Percentiles rank a stretch among this genome's conserved stretches.
phyloP scores from a whole-genome alignment of 2,797 vertebrate species.

The Percopsis omiscomaycus region DNA sequence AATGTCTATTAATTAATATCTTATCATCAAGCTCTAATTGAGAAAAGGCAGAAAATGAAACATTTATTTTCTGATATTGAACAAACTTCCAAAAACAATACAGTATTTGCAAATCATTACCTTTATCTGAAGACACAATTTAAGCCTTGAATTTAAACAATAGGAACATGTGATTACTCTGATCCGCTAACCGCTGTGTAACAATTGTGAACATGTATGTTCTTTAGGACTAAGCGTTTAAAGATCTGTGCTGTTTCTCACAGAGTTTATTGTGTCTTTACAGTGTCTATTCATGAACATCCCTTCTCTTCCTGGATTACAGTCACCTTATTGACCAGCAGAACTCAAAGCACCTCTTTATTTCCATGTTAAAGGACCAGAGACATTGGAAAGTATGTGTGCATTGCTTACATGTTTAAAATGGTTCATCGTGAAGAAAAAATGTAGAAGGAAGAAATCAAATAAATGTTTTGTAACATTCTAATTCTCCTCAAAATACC shows the following conservation, averaged over 20 bases:
- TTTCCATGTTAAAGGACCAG: neutral
- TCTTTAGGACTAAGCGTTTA: neutral
- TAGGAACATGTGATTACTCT: too few species aligned
- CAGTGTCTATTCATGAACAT: slow-evolving; percentile 54
- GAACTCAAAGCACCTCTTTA: neutral
- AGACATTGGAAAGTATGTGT: neutral
- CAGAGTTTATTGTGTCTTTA: slow-evolving; percentile 33
- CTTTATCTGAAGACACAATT: too few species aligned
- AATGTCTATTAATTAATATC: too few species aligned
- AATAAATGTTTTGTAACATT: neutral
- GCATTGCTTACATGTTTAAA: too few species aligned
- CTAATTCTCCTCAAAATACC: neutral
- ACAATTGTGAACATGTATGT: neutral
- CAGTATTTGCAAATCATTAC: too few species aligned
- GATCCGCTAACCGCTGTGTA: too few species aligned
- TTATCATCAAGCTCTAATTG: too few species aligned
- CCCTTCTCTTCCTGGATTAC: neutral
- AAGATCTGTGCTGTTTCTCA: neutral
- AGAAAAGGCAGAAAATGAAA: too few species aligned
- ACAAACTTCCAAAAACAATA: too few species aligned
- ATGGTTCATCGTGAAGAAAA: too few species aligned
- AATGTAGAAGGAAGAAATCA: neutral
- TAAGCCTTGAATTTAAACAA: too few species aligned
- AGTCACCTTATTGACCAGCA: neutral
- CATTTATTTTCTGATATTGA: too few species aligned